Evolutionary conservation across 2,797 vertebrate genomes (phyloP), one percentile per base, ranked within the genome.

Genomic region (Margarornis squamiger): DNA sequence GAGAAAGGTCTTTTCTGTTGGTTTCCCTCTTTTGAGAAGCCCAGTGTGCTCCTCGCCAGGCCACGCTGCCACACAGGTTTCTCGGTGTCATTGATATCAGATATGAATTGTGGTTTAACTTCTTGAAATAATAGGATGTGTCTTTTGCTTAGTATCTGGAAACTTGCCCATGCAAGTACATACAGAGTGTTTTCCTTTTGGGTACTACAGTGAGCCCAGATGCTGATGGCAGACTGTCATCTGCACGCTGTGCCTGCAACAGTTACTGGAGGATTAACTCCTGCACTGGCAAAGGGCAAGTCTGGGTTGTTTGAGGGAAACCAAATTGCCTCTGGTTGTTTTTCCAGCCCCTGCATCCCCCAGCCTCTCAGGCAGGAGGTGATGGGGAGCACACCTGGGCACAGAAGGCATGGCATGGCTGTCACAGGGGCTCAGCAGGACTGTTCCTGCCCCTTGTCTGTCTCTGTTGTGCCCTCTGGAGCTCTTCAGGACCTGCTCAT

Each of bases 361-460:
- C 10, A 7, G 45, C 4, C 29, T 7, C 3, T 24, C 0, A 1
- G 54, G 58, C 49, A 89, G 58, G 54, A 59, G 73, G n/a, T 38
- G 73, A 68, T 32, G 23, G 36, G 36, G 23, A 46, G 54, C 29
- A 24, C 10, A 6, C 1, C 34, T 0, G 8, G n/a, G 30, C 9
- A 16, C 0, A 1, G 63, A 29, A 5, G 19, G 38, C 4, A 11
- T 4, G 8, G 39, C 62, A 39, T 0, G 0, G 52, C 46, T 72
- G 39, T 26, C 10, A 3, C 0, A 0, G 22, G 21, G 11, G 9
- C 39, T 63, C 9, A 9, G 48, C 55, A 54, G 26, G 12, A 29
- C 34, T 54, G 32, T 13, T 32, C 27, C 63, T 62, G 74, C 14
- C 55, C 65, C 70, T 68, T 0, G 0, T 29, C 34, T 29, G 23